phyloP scores from a whole-genome alignment of 1,140 invertebrate species.

The Zaprionus ghesquierei region DNA sequence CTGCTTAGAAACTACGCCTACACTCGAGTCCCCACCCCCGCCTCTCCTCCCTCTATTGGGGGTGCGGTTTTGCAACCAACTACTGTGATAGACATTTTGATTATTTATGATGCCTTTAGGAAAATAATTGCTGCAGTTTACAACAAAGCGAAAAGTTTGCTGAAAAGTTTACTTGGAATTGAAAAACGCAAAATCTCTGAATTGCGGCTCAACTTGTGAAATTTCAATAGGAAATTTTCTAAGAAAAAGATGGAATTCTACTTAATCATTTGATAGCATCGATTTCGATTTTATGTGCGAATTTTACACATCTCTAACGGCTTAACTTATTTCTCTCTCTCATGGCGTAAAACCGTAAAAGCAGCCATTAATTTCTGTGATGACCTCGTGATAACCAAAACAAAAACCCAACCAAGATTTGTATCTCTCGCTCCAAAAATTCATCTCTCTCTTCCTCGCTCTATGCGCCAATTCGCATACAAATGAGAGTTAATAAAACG shows the following conservation, averaged over 20 bases:
- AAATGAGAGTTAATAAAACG: slow-evolving; percentile 37
- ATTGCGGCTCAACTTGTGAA: no score
- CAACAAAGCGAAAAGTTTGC: neutral
- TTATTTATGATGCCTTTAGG: slow-evolving; percentile 16
- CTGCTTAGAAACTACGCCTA: neutral
- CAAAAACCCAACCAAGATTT: neutral
- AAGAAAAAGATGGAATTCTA: neutral
- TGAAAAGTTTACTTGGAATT: neutral
- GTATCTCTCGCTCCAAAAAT: neutral
- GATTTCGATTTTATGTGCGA: neutral
- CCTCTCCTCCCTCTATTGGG: neutral
- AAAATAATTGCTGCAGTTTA: slow-evolving; percentile 14
- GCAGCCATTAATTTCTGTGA: slow-evolving; percentile 13
- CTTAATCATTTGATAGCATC: neutral
- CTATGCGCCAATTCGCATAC: slow-evolving; percentile 9
- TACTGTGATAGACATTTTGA: slow-evolving; percentile 12
- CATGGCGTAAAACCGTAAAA: neutral
- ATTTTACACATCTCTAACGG: neutral
- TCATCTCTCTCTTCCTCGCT: neutral
- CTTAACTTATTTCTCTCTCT: neutral
- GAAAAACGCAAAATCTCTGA: neutral
- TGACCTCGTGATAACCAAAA: slow-evolving; percentile 24
- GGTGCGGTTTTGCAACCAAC: neutral
- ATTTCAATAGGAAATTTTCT: neutral
- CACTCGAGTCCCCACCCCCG: neutral